A percentile compares a stretch with the other conserved stretches of the same genome.
These are phyloP conservation scores for Leptinotarsa haldemani DNA, from an alignment of 2,888 invertebrate species.

Conservation along the genomic window DNA sequence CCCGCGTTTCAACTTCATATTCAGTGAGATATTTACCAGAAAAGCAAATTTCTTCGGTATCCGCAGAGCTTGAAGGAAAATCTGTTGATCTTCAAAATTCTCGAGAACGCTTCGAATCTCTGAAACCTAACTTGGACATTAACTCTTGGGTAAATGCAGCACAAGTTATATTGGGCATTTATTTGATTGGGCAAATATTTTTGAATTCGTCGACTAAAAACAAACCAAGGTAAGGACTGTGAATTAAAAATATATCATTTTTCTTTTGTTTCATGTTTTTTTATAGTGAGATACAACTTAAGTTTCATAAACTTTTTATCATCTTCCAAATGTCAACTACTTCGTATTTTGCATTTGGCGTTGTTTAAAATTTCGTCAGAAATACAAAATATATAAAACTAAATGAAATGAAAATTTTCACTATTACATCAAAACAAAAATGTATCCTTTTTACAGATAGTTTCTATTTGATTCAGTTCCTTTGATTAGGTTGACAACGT, in stretches of 20 bases:
- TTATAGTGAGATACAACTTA: too few species aligned
- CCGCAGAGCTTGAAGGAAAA: neutral
- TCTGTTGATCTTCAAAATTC: neutral
- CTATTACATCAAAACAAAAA: too few species aligned
- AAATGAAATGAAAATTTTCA: neutral
- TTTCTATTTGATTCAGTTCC: too few species aligned
- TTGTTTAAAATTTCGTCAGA: too few species aligned
- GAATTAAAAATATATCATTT: too few species aligned
- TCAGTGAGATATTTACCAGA: neutral
- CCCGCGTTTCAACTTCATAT: neutral
- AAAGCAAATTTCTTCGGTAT: neutral
- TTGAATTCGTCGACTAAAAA: slow-evolving; percentile 36
- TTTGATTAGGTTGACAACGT: too few species aligned
- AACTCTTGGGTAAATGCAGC: slow-evolving; percentile 33
- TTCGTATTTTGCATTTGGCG: too few species aligned
- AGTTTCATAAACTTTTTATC: too few species aligned
- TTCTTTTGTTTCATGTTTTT: too few species aligned
- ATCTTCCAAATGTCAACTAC: too few species aligned
- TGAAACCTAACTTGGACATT: slow-evolving; percentile 15
- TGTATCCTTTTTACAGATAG: too few species aligned
- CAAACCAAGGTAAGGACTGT: slow-evolving; percentile 32
- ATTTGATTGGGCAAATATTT: slow-evolving; percentile 40
- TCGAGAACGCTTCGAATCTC: neutral
- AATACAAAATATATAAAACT: too few species aligned
- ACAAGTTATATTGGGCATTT: slow-evolving; percentile 35